Percentiles rank a stretch among this genome's conserved stretches.
These are phyloP conservation scores for Chymomyza costata DNA, from an alignment of 1,140 invertebrate genomes.

Conservation along the genomic window DNA sequence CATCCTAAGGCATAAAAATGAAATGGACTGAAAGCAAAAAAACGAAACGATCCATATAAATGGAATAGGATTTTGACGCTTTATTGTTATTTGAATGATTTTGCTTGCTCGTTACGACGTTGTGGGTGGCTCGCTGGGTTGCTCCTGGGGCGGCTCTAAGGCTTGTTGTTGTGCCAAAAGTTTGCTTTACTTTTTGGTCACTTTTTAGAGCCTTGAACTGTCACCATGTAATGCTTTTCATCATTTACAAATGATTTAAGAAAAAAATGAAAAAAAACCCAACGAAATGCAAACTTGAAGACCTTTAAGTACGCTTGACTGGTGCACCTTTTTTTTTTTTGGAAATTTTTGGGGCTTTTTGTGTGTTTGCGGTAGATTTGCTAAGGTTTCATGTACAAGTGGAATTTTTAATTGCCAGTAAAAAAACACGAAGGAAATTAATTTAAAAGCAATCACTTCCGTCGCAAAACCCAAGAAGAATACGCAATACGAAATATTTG, in stretches of 20 bases:
- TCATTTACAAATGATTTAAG: constrained; percentile 41
- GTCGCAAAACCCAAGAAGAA: constrained; percentile 12
- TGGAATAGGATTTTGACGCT: constrained; percentile 20
- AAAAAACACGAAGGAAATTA: constrained; percentile 29
- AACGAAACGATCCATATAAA: constrained; percentile 38
- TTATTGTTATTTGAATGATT: constrained; percentile 25
- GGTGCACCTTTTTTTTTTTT: constrained; percentile 33
- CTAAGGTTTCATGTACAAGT: too few relatives aligned
- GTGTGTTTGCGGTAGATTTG: constrained; percentile 11
- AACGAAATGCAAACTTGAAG: constrained; percentile 49
- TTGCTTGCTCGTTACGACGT: constrained; percentile 4
- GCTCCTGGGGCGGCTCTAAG: constrained; percentile 14
- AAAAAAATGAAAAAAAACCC: constrained; percentile 24
- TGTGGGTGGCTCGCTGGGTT: too few relatives aligned
- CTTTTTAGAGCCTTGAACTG: constrained; percentile 31
- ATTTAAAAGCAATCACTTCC: constrained; percentile 42
- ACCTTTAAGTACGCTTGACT: constrained; percentile 66
- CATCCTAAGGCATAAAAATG: constrained; percentile 60
- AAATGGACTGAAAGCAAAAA: constrained; percentile 61
- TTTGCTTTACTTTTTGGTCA: constrained; percentile 22
- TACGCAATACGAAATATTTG: not conserved
- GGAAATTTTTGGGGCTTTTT: constrained; percentile 13
- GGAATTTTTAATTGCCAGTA: constrained; percentile 15
- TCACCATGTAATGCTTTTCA: constrained; percentile 16
- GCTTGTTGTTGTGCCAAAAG: too few relatives aligned